Base-by-base conservation (phyloP, 1,140 invertebrate species). In the Apocrypta bakeri region DNA sequence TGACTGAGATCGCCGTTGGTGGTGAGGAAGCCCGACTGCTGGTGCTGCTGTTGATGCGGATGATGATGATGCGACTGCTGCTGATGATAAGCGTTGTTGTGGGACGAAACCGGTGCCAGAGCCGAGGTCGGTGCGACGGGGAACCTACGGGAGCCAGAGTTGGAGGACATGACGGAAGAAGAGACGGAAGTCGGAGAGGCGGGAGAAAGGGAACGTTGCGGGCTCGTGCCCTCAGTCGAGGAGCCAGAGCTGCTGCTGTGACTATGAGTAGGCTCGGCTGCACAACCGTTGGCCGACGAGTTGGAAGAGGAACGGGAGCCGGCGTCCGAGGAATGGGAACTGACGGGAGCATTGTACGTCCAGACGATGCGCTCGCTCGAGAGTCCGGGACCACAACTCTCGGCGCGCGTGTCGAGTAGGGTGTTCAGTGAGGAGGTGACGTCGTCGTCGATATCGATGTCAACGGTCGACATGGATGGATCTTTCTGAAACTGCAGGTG, bases 381-480 rank as follows among this genome's bases (percentile, higher is more conserved):
- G 42, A 90, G 74, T 84, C 92, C 92, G 87, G 93, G 87, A 83
- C 94, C 94, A 48, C 94, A 94, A 61, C 94, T 94, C 89, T 96
- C 96, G 24, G 95, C 94, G 85, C 95, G 93, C 68, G 96, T 97
- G 92, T 97, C 96, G 83, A 98, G 92, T 74, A 98, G 93, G 40
- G 97, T 98, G 90, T 98, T 98, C 76, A 98, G 92, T 71, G 97
- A 98, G 85, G 97, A 97, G 86, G 97, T 97, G 83, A 98, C 95
- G 91, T 98, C 97, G 90, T 98, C 97, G 91, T 98, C 97, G 84
- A 97, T 96, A 85, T 98, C 97, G 86, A 98, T 97, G 85, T 97
- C 96, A 80, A 97, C 96, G 56, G 96, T 95, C 87, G 95, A 96
- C 90, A 96, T 94, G 31, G 94, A 95, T 61, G 94, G 95, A 90